These are phyloP conservation scores for Ceratotherium simum DNA, from an alignment of 2,113 vertebrate genomes.

Conservation along the genomic window DNA sequence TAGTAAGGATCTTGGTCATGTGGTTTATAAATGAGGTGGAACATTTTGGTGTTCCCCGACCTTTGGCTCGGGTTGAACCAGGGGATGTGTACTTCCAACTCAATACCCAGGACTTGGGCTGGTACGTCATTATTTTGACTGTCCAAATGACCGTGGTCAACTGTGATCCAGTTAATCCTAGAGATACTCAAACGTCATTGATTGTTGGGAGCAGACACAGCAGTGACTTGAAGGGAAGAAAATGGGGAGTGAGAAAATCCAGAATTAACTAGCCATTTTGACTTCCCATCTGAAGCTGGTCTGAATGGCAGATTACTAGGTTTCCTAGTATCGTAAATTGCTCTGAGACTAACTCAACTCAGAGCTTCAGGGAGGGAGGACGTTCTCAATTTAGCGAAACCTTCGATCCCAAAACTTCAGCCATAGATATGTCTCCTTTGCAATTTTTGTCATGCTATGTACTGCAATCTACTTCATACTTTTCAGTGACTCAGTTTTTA, in stretches of 20 bases:
- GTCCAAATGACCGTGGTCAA: neutral
- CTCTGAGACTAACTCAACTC: neutral
- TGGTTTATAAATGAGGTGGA: neutral
- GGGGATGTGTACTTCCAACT: neutral
- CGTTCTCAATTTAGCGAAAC: neutral
- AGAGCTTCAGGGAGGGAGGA: neutral
- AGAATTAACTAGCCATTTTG: neutral
- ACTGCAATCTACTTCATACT: neutral
- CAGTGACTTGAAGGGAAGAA: neutral
- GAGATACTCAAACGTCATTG: neutral
- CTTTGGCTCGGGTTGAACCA: neutral
- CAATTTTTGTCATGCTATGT: neutral
- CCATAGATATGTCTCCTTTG: neutral
- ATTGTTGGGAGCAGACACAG: neutral
- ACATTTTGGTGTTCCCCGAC: neutral
- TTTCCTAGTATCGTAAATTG: neutral
- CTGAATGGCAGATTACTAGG: neutral
- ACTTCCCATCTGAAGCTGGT: neutral
- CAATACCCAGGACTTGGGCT: neutral
- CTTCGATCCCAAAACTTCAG: neutral
- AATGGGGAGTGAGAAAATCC: neutral
- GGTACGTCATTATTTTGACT: neutral
- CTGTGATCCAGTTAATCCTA: neutral
- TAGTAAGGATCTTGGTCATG: conserved; percentile 23
- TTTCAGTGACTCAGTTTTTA: neutral